These are phyloP conservation scores for Epistrophella euchroma DNA, from an alignment of 2,888 invertebrate species.

Conservation along the genomic window DNA sequence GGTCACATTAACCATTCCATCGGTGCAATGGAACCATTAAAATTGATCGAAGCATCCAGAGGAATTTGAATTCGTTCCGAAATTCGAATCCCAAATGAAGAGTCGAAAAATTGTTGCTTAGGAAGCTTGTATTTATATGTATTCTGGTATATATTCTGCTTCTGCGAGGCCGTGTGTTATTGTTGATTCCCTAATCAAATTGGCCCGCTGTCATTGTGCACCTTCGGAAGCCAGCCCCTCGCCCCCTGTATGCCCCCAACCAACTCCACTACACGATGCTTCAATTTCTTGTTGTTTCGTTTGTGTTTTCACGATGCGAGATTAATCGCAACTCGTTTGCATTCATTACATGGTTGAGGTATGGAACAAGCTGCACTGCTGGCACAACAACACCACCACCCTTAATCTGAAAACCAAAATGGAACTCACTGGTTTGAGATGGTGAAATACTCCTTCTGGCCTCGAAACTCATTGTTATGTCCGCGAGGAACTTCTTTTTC, in stretches of 20 bases:
- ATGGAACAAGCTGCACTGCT: slow-evolving; percentile 54
- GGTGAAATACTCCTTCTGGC: slow-evolving; percentile 58
- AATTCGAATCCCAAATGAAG: slow-evolving; percentile 37
- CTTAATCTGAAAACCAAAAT: slow-evolving; percentile 53
- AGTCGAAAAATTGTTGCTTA: slow-evolving; percentile 25
- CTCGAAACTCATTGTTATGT: slow-evolving; percentile 52
- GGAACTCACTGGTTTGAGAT: slow-evolving; percentile 39
- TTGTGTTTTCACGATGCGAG: slow-evolving; percentile 73
- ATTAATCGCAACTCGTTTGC: slow-evolving; percentile 75
- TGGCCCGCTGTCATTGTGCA: slow-evolving; percentile 65
- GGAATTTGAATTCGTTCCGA: slow-evolving; percentile 49
- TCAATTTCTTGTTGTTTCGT: slow-evolving; percentile 58
- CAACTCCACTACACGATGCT: neutral
- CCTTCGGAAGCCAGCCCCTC: neutral
- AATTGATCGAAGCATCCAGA: slow-evolving; percentile 67
- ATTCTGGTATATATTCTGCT: neutral
- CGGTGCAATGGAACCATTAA: slow-evolving; percentile 71
- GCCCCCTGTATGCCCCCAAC: neutral
- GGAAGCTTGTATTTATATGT: neutral
- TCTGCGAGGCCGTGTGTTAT: slow-evolving; percentile 40
- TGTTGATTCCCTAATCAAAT: slow-evolving; percentile 65
- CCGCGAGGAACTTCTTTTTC: slow-evolving; percentile 30
- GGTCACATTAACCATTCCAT: slow-evolving; percentile 72
- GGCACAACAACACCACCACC: slow-evolving; percentile 35
- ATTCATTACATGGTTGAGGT: slow-evolving; percentile 74